phyloP scores from a whole-genome alignment of 1,140 invertebrate genomes.

The Conus betulinus region DNA sequence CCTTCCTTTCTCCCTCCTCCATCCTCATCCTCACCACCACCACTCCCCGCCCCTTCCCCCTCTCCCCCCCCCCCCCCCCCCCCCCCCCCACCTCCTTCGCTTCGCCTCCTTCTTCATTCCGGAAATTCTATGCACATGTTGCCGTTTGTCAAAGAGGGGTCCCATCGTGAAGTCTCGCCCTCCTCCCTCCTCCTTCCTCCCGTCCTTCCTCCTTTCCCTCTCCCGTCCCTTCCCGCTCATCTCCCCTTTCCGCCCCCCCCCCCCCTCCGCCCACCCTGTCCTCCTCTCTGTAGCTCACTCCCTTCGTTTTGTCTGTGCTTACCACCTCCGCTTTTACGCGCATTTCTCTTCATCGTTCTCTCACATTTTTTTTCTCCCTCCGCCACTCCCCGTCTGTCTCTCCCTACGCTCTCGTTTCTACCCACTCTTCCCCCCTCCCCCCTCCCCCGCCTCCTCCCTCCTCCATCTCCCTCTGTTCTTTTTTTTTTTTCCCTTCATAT shows the following conservation, averaged over 20 bases:
- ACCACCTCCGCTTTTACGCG: background rate
- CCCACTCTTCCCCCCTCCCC: background rate
- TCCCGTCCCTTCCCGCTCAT: background rate
- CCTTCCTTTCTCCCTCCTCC: background rate
- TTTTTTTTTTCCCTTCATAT: background rate
- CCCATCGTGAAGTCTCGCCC: background rate
- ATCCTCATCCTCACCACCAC: too few relatives aligned
- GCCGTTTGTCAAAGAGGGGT: constrained; percentile 34
- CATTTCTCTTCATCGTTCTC: background rate
- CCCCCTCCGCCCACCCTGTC: background rate
- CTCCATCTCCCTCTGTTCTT: constrained; percentile 7
- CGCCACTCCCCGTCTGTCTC: background rate
- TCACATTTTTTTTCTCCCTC: too few relatives aligned
- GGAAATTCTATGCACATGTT: constrained; percentile 39
- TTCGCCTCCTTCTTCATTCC: constrained; percentile 29
- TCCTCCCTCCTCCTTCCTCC: background rate
- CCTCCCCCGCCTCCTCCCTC: background rate
- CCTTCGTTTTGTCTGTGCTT: background rate
- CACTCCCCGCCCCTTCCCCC: background rate
- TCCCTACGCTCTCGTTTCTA: too few relatives aligned
- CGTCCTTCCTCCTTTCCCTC: background rate
- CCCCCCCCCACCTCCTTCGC: background rate
- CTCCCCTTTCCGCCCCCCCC: too few relatives aligned
- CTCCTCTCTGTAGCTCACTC: constrained; percentile 18
- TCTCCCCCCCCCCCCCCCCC: background rate